Percentiles rank a stretch among this genome's conserved stretches.
Evolutionary conservation across 2,113 vertebrate species (phyloP).

Genomic region (Perca schrenkii): DNA sequence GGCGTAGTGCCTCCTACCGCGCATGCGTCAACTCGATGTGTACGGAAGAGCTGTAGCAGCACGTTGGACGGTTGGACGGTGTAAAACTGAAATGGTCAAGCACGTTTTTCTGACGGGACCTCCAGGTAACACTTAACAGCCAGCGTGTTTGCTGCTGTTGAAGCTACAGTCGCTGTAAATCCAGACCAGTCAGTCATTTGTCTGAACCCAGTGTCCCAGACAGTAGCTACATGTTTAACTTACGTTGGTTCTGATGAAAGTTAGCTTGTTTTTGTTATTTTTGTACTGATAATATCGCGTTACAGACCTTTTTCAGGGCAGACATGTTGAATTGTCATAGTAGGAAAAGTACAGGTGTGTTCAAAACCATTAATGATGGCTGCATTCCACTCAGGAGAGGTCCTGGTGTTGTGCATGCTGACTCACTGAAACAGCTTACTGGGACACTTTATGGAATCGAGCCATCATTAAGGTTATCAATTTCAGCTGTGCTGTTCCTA

Average conservation of each 20-base stretch:
- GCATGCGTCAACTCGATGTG: conserved; percentile 69
- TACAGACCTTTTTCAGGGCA: neutral
- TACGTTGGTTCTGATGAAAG: neutral
- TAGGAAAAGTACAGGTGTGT: too few species aligned
- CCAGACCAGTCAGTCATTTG: neutral
- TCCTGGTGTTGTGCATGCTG: too few species aligned
- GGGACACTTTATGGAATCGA: too few species aligned
- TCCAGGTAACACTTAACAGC: conserved; percentile 86
- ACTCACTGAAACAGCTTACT: too few species aligned
- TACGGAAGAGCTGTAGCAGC: conserved; percentile 60
- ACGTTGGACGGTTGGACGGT: neutral
- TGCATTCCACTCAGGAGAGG: too few species aligned
- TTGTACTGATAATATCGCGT: neutral
- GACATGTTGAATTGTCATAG: too few species aligned
- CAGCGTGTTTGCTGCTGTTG: neutral
- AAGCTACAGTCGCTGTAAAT: neutral
- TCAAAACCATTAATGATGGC: too few species aligned
- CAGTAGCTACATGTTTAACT: neutral
- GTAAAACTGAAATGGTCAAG: conserved; percentile 79
- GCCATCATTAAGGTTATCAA: too few species aligned
- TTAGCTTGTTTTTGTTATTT: conserved; percentile 31
- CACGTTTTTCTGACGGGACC: conserved; percentile 93
- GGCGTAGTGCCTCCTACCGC: neutral
- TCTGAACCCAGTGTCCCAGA: neutral
- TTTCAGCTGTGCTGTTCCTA: too few species aligned